Base-by-base conservation (phyloP, 2,888 invertebrate genomes). In the Acronicta leporina region DNA sequence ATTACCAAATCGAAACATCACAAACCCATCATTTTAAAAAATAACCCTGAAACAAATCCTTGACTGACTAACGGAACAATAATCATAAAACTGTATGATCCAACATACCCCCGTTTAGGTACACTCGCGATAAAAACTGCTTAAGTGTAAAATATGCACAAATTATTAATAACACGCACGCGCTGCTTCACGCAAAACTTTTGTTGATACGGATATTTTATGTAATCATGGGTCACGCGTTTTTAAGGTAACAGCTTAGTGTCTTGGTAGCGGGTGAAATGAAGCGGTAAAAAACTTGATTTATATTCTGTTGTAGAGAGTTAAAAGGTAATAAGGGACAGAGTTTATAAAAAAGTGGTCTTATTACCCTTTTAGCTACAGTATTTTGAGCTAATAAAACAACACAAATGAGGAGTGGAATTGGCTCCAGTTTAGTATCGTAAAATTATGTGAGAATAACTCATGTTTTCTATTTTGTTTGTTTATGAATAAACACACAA, bases 111-210 rank as follows among this genome's bases (percentile, higher is more conserved):
- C 48, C 41, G 48, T 13, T 44, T 35, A 47, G 57, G 69, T 52
- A 77, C 68, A 77, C 71, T 77, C 65, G 65, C 78, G 75, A 77
- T 82, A 81, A 86, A 80, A 81, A 77, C 74, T 77, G 75, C 78
- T 79, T 71, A 68, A 77, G 73, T 80, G 81, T 85, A 83, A 87
- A 86, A 86, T 87, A 87, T 87, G 84, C 87, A 87, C 85, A 87
- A 86, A 87, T 87, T 84, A 81, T 83, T 74, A 81, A 79, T 78
- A 79, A 69, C 87, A 87, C 87, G 87, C 87, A 84, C 80, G 54
- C 50, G 49, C 30, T 46, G 59, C 63, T 80, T 75, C 84, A 85
- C 83, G 82, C 79, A 75, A 85, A 82, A 81, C 59, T 63, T 72
- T 76, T 50, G 60, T 75, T 76, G 74, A 72, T 77, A 76, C 54